Base-by-base conservation (phyloP, 2,113 vertebrate genomes). In the Protobothrops flavoviridis region DNA sequence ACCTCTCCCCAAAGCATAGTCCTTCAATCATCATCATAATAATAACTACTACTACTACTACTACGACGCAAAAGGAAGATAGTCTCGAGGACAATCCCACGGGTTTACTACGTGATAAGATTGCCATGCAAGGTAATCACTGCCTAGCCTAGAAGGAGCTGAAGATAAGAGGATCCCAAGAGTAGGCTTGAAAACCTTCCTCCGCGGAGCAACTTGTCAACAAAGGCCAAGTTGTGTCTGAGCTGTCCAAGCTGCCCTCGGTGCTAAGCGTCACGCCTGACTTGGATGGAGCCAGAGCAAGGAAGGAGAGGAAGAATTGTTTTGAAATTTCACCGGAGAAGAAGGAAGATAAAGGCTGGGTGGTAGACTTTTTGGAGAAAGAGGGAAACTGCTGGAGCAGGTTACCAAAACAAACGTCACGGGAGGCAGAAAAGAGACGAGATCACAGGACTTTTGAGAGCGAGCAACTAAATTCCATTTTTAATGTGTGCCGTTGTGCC, bases 361-460 rank as follows among this genome's bases (percentile, higher is more conserved):
- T 96, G 93, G 13, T 96, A 94, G 97, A 94, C 59, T 26, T 94
- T 87, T 89, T 57, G 90, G 94, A 95, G 96, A 23, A 94, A 5
- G 69, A 2, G 94, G 86, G 90, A 39, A 20, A 94, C 86, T 95
- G 95, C 94, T 92, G 95, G 94, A 94, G 64, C 93, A 0, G 93
- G 94, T 91, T 94, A 89, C 91, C 20, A 95, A 95, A 95, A 96
- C 95, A 96, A 95, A 93, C 95, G 94, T 95, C 94, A 92, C 0
- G 48, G 94, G 0, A 0, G 87, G 96, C 95, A 96, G 96, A 95
- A 95, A 96, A 88, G 94, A 95, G 95, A 94, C 94, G 53, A 50
- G 94, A 96, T 95, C n/a, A 8, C 50, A 94, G 95, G 95, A 8
- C 48, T 9, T 48, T 48, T 0, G 48, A 48, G 48, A 48, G 48